Conservation (phyloP, 2,797 vertebrate species). For the Labeo calbasu region DNA sequence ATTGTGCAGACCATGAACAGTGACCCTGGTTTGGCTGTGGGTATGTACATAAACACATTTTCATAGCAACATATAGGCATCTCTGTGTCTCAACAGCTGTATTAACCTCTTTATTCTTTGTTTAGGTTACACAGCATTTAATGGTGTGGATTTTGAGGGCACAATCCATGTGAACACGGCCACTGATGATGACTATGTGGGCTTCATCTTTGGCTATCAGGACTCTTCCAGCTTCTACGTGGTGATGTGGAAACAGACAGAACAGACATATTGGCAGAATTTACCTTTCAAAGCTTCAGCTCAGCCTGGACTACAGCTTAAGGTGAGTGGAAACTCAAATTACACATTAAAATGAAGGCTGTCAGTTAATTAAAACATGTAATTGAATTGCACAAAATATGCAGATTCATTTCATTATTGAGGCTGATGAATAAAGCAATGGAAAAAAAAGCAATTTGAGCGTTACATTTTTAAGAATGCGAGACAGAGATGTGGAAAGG, state of each 20-base stretch:
- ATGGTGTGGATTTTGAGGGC: constrained; percentile 95
- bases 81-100: background rate
- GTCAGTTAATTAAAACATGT: background rate
- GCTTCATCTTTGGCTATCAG: constrained; percentile 95
- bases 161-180: constrained; percentile 94
- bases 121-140: constrained; percentile 91
- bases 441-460: no score
- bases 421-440: background rate
- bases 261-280: constrained; percentile 93
- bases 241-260: constrained; percentile 97
- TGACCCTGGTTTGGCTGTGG: constrained; percentile 91
- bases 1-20: constrained; percentile 98
- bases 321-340: constrained; percentile 76
- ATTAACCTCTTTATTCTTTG: background rate
- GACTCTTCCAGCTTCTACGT: constrained; percentile 95
- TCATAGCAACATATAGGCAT: no score
- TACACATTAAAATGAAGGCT: no score
- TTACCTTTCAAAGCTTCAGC: constrained; percentile 87
- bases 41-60: constrained; percentile 72
- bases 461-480: background rate
- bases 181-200: constrained; percentile 92
- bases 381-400: background rate
- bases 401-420: background rate
- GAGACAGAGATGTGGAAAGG: no score
- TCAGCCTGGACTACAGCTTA: constrained; percentile 88